Conservation (phyloP, 2,797 vertebrate species). For the Xenops minutus region DNA sequence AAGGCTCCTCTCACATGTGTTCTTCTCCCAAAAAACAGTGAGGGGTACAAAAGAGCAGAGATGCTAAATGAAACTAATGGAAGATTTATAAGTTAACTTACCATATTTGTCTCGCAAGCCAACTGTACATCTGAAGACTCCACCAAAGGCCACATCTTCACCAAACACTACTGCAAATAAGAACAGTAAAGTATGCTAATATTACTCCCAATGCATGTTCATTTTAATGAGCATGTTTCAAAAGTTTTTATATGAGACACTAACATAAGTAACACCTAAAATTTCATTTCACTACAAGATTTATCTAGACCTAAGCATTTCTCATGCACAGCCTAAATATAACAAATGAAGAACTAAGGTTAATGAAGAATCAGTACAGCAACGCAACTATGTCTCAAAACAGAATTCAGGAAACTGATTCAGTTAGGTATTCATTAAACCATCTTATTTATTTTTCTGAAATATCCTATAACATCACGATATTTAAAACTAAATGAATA, state of each 20-base stretch:
- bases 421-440: not conserved
- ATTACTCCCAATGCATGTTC: not conserved
- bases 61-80: not conserved
- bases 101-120: conserved; percentile 97
- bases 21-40: not conserved
- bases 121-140: conserved; percentile 97
- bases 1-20: not conserved
- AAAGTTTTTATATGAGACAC: not conserved
- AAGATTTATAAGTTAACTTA: conserved; percentile 69
- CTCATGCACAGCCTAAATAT: not conserved
- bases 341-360: not conserved
- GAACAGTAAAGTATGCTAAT: not conserved
- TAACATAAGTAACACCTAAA: not conserved
- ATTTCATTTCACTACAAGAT: not conserved
- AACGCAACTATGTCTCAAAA: not conserved
- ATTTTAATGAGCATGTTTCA: not conserved
- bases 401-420: not conserved
- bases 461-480: not conserved
- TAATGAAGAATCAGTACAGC: not conserved
- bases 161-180: conserved; percentile 91
- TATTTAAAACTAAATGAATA: not conserved
- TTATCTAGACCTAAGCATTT: not conserved
- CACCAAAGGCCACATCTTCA: conserved; percentile 97
- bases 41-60: not conserved
- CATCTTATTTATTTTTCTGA: not conserved